These are phyloP conservation scores for Odontocerum albicorne DNA, from an alignment of 2,888 invertebrate species.

Conservation along the genomic window DNA sequence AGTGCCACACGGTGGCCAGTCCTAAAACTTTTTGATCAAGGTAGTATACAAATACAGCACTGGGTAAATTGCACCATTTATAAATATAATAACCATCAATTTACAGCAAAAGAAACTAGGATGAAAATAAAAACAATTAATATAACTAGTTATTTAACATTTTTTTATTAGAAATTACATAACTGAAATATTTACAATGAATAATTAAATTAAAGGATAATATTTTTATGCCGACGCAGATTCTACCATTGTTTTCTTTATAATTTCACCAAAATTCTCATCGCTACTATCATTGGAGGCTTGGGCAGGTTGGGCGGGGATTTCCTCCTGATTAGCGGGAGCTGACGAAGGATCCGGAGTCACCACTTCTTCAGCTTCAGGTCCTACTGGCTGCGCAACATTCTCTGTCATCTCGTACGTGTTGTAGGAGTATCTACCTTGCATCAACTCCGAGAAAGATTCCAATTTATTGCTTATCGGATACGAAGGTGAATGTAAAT, in stretches of 20 bases:
- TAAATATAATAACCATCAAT: too few relatives aligned
- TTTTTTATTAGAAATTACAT: conserved; percentile 8
- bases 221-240: conserved; percentile 76
- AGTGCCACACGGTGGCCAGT: too few relatives aligned
- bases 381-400: conserved; percentile 24
- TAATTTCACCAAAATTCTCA: conserved; percentile 89
- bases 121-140: background rate
- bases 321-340: conserved; percentile 20
- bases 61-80: too few relatives aligned
- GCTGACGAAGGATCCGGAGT: conserved; percentile 41
- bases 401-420: conserved; percentile 56
- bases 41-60: too few relatives aligned
- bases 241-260: conserved; percentile 91
- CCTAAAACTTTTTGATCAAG: too few relatives aligned
- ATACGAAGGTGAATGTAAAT: conserved; percentile 65
- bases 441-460: conserved; percentile 65
- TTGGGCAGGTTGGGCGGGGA: too few relatives aligned
- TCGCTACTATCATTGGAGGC: conserved; percentile 45
- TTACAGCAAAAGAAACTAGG: background rate
- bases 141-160: conserved; percentile 8
- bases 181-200: conserved; percentile 1
- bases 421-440: conserved; percentile 57
- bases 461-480: conserved; percentile 68
- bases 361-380: conserved; percentile 37
- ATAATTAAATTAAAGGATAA: background rate